Conservation (phyloP, 2,113 vertebrate genomes). For the Menura novaehollandiae region DNA sequence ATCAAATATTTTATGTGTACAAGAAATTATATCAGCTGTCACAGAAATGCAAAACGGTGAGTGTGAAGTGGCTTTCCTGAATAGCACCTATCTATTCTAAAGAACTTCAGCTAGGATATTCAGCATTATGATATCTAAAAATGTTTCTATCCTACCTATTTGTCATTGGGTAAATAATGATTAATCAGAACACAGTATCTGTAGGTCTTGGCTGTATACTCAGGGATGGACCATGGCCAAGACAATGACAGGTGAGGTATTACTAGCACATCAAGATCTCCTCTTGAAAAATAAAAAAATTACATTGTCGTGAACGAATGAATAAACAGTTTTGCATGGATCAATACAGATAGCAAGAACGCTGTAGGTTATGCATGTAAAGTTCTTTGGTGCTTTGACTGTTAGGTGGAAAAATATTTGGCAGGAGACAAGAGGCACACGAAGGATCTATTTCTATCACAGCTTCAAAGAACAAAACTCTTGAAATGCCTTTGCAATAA, state of each 20-base stretch:
- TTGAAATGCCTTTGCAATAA: background rate
- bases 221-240: background rate
- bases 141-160: background rate
- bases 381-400: background rate
- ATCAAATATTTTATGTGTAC: background rate
- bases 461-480: conserved; percentile 10
- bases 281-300: background rate
- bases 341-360: background rate
- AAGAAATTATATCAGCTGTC: background rate
- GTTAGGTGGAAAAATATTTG: background rate
- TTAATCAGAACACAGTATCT: background rate
- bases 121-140: background rate
- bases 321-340: background rate
- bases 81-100: background rate
- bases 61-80: background rate
- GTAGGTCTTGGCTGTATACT: background rate
- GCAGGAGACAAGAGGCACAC: background rate
- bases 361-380: background rate
- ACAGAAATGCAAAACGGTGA: background rate
- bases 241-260: background rate
- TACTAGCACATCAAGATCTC: background rate
- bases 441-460: background rate
- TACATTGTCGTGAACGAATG: background rate
- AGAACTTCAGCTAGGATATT: background rate
- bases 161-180: background rate